These are phyloP conservation scores for Botia kubotai DNA, from an alignment of 2,797 vertebrate species.

Conservation along the genomic window DNA sequence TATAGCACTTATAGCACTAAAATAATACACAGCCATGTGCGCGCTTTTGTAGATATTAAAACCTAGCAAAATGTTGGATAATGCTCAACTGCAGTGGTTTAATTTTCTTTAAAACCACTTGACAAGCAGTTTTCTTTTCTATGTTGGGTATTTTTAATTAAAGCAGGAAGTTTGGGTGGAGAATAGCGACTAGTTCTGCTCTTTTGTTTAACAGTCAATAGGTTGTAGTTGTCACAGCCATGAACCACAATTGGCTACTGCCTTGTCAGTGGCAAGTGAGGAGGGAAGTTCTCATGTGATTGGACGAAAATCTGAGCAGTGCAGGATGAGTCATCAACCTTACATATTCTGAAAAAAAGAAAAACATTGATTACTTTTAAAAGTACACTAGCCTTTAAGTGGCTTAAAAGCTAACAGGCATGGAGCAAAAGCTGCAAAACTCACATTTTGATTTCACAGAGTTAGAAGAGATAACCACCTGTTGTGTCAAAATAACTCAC, in stretches of 20 bases:
- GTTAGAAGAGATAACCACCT: slow-evolving; percentile 34
- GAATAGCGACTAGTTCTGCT: no score
- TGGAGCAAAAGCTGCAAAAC: background rate
- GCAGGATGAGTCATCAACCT: background rate
- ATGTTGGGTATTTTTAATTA: background rate
- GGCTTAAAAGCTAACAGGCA: background rate
- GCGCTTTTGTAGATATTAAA: background rate
- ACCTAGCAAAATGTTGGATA: background rate
- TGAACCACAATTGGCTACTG: no score
- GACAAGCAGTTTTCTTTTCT: background rate
- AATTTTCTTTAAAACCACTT: background rate
- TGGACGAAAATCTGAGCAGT: background rate
- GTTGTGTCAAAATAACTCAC: slow-evolving; percentile 46
- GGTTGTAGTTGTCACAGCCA: no score
- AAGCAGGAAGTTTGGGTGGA: background rate
- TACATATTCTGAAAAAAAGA: background rate
- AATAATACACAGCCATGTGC: background rate
- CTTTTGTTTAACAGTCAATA: no score
- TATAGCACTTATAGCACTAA: slow-evolving; percentile 1
- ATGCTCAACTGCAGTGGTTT: background rate
- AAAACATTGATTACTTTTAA: background rate
- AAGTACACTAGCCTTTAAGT: background rate
- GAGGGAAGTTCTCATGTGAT: no score
- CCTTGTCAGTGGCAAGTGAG: no score
- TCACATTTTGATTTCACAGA: background rate